Evolutionary conservation across 2,888 invertebrate genomes (phyloP).

Genomic region (Patella pellucida): DNA sequence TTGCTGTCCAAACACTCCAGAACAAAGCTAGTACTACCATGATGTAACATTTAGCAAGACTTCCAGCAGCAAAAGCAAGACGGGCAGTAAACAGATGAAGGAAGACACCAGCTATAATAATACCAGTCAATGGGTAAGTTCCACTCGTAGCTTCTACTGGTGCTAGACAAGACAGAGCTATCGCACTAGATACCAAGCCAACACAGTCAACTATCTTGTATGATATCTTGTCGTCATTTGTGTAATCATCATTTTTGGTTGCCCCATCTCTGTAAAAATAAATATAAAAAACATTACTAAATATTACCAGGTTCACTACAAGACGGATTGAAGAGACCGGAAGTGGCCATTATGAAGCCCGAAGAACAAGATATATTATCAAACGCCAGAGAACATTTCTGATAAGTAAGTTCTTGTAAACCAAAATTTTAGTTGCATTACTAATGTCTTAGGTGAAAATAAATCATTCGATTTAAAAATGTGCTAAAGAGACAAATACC

Average conservation of each 20-base stretch:
- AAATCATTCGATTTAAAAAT: too few relatives aligned
- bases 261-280: conserved; percentile 17
- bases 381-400: too few relatives aligned
- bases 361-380: too few relatives aligned
- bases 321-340: too few relatives aligned
- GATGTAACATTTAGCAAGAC: conserved; percentile 43
- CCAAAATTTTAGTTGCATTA: too few relatives aligned
- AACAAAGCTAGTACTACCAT: conserved; percentile 35
- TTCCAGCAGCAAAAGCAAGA: conserved; percentile 45
- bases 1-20: conserved; percentile 45
- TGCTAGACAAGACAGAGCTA: conserved; percentile 44
- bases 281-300: too few relatives aligned
- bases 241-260: conserved; percentile 31
- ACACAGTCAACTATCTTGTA: conserved; percentile 40
- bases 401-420: too few relatives aligned
- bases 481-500: too few relatives aligned
- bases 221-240: conserved; percentile 36
- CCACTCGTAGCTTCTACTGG: conserved; percentile 38
- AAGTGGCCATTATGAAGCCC: too few relatives aligned
- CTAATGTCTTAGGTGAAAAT: too few relatives aligned
- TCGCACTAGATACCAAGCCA: conserved; percentile 38
- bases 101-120: conserved; percentile 45
- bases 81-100: conserved; percentile 43
- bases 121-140: conserved; percentile 36
- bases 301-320: too few relatives aligned